Base-by-base conservation (phyloP, 2,888 invertebrate genomes). In the Petrolisthes manimaculis region DNA sequence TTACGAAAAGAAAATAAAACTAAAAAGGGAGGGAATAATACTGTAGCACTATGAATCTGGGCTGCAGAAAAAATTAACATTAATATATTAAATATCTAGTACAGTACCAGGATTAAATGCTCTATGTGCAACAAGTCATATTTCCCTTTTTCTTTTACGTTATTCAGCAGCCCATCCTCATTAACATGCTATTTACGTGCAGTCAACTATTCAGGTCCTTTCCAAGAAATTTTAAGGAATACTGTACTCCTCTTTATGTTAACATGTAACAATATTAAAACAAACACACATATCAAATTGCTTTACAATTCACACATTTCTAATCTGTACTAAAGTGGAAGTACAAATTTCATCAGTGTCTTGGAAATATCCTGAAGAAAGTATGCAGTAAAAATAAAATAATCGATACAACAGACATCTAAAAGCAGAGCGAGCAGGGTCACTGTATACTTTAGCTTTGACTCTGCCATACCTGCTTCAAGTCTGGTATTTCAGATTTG, bases 401-500 rank as follows among this genome's bases (percentile, higher is more conserved):
- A 71, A 56, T 61, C 56, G 78, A 53, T 56, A 37, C 79, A 53
- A 61, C 21, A 86, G 71, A 53, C 9, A 12, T 61, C 61, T 61
- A 18, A 9, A 61, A 61, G 12, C 18, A 9, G 18, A 61, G 61
- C 71, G 14, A 71, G 71, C n/a, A n/a, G 12, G 71, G n/a, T n/a
- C 71, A 71, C n/a, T n/a, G 6, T n/a, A n/a, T n/a, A n/a, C 21
- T 71, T 21, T 71, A 6, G 14, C 71, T 21, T 71, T 6, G 14
- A n/a, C 71, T 71, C 14, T n/a, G 55, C 51, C 91, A 90, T 92
- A 94, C 94, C 93, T 94, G 93, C n/a, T 94, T 94, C 90, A 95
- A 92, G 92, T 95, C 94, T 84, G 94, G 94, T 92, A 95, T 94
- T 92, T 95, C 94, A 82, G 94, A 94, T 92, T 94, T 93, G 92